Evolutionary conservation across 2,888 invertebrate species (phyloP).

Genomic region (Amiota minor): DNA sequence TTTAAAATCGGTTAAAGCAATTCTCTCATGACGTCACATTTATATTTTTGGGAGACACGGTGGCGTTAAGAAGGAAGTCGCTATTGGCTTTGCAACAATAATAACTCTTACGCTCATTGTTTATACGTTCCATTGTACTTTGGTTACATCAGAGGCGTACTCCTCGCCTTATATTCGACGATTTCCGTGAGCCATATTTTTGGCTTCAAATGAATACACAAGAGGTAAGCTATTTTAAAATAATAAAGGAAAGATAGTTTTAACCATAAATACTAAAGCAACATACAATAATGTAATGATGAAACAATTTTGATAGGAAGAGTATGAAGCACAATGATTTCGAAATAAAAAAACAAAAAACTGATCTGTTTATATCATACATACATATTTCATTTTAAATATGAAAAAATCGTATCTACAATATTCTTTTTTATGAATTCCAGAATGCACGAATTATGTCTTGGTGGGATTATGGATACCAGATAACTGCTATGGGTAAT

Average conservation of each 20-base stretch:
- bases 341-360: constrained; percentile 43
- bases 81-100: constrained; percentile 88
- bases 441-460: constrained; percentile 98
- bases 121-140: constrained; percentile 97
- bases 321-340: constrained; percentile 72
- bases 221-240: constrained; percentile 78
- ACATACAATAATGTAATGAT: constrained; percentile 54
- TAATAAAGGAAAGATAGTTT: background rate
- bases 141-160: constrained; percentile 99
- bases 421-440: constrained; percentile 35
- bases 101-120: constrained; percentile 88
- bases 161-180: constrained; percentile 99
- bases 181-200: constrained; percentile 98
- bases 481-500: constrained; percentile 99
- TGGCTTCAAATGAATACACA: constrained; percentile 97
- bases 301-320: constrained; percentile 73
- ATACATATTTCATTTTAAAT: too few species aligned
- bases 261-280: background rate
- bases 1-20: too few species aligned
- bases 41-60: too few species aligned
- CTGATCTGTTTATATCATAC: constrained; percentile 49
- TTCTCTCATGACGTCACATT: too few species aligned
- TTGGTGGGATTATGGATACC: constrained; percentile 99
- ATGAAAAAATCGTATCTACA: background rate
- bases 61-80: constrained; percentile 78